A percentile compares a stretch with the other conserved stretches of the same genome.
phyloP scores from a whole-genome alignment of 2,888 invertebrate species.

The Pharmacophagus antenor region DNA sequence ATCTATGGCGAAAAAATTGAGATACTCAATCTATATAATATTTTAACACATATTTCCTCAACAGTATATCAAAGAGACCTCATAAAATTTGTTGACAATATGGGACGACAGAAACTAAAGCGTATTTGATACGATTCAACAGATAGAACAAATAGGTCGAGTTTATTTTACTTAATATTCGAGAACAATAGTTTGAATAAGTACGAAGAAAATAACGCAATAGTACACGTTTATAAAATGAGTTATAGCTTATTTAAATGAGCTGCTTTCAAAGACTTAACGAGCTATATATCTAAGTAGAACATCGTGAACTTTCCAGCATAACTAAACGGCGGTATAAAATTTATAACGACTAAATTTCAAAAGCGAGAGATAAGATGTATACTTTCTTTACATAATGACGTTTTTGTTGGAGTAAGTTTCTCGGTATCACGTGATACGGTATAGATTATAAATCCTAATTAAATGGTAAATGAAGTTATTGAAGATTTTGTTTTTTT shows the following conservation, averaged over 20 bases:
- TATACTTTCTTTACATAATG: background rate
- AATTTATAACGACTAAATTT: slow-evolving; percentile 12
- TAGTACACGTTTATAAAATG: background rate
- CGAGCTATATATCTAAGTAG: slow-evolving; percentile 34
- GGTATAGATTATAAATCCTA: too few relatives aligned
- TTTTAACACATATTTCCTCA: too few relatives aligned
- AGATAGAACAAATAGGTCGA: too few relatives aligned
- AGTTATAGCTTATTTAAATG: slow-evolving; percentile 23
- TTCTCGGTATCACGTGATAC: too few relatives aligned
- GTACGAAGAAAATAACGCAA: slow-evolving; percentile 5
- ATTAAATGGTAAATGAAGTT: too few relatives aligned
- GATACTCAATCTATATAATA: too few relatives aligned
- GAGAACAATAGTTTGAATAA: background rate
- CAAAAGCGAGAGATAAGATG: background rate
- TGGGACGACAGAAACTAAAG: too few relatives aligned
- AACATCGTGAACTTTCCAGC: slow-evolving; percentile 25
- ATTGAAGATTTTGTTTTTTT: too few relatives aligned
- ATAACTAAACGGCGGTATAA: slow-evolving; percentile 11
- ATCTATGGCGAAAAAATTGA: too few relatives aligned
- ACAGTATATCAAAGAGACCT: too few relatives aligned
- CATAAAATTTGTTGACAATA: too few relatives aligned
- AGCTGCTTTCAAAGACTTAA: slow-evolving; percentile 32
- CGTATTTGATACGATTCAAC: too few relatives aligned
- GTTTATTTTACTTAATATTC: background rate
- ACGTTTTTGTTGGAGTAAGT: background rate